A percentile compares a stretch with the other conserved stretches of the same genome.
Evolutionary conservation across 1,140 invertebrate genomes (phyloP).

Genomic region (Hycleus cichorii): DNA sequence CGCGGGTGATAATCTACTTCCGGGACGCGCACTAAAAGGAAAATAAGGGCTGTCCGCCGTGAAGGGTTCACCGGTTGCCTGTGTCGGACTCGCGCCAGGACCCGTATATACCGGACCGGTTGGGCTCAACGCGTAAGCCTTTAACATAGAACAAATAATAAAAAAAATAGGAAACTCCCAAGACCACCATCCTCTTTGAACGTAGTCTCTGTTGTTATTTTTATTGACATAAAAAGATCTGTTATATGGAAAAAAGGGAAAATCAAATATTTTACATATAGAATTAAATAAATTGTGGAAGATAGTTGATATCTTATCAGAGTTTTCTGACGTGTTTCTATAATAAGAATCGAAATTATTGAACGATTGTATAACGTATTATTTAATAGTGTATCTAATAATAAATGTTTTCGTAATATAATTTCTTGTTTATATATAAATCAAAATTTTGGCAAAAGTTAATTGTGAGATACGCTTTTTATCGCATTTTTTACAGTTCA

Average conservation of each 20-base stretch:
- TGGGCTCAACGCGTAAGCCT: slow-evolving; percentile 41
- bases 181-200: not conserved
- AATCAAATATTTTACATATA: not conserved
- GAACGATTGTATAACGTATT: too few species aligned
- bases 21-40: slow-evolving; percentile 37
- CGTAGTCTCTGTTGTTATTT: not conserved
- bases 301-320: too few species aligned
- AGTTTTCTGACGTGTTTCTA: too few species aligned
- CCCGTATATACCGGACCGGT: slow-evolving; percentile 38
- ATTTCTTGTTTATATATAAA: too few species aligned
- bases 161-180: not conserved
- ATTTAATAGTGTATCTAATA: too few species aligned
- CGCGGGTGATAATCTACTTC: slow-evolving; percentile 33
- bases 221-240: too few species aligned
- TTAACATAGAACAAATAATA: slow-evolving; percentile 4
- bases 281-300: not conserved
- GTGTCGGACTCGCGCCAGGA: slow-evolving; percentile 37
- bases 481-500: too few species aligned
- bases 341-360: too few species aligned
- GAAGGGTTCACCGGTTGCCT: slow-evolving; percentile 36
- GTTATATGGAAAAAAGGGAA: too few species aligned
- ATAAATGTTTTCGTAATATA: too few species aligned
- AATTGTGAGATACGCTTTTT: too few species aligned
- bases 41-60: slow-evolving; percentile 40
- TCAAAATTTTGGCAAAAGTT: too few species aligned